phyloP scores from a whole-genome alignment of 2,797 vertebrate genomes.

The Ciconia nigra region DNA sequence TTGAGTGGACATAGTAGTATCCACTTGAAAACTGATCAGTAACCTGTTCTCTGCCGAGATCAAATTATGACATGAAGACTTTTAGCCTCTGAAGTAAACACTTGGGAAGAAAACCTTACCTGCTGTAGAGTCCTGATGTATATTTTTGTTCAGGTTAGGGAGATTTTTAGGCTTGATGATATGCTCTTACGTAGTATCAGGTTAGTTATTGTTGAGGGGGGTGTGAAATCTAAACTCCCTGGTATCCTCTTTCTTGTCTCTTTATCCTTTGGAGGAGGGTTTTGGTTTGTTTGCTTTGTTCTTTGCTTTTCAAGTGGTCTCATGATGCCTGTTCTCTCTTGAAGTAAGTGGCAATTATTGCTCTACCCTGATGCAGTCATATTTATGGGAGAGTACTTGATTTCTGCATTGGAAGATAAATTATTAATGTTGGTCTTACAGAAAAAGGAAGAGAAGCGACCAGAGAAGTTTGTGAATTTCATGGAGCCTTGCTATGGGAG shows the following conservation, averaged over 20 bases:
- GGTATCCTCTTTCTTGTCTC: neutral
- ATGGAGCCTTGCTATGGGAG: constrained; percentile 89
- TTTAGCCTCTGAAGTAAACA: neutral
- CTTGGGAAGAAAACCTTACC: neutral
- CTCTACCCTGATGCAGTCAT: neutral
- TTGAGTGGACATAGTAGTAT: neutral
- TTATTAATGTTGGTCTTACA: constrained; percentile 16
- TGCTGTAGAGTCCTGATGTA: neutral
- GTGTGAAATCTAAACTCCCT: neutral
- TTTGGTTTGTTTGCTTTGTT: neutral
- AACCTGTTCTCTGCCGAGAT: neutral
- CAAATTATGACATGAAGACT: neutral
- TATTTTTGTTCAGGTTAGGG: neutral
- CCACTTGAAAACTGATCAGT: neutral
- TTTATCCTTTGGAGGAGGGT: neutral
- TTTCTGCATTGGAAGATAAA: neutral
- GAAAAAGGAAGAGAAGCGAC: constrained; percentile 94
- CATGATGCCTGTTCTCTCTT: neutral
- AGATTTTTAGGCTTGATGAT: neutral
- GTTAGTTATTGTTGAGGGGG: neutral
- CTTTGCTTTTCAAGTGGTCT: neutral
- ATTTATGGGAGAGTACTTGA: neutral
- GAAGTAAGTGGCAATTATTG: neutral
- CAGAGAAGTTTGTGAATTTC: constrained; percentile 90
- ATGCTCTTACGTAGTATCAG: neutral